phyloP scores from a whole-genome alignment of 2,888 invertebrate species.

The Nomada ruficornis region DNA sequence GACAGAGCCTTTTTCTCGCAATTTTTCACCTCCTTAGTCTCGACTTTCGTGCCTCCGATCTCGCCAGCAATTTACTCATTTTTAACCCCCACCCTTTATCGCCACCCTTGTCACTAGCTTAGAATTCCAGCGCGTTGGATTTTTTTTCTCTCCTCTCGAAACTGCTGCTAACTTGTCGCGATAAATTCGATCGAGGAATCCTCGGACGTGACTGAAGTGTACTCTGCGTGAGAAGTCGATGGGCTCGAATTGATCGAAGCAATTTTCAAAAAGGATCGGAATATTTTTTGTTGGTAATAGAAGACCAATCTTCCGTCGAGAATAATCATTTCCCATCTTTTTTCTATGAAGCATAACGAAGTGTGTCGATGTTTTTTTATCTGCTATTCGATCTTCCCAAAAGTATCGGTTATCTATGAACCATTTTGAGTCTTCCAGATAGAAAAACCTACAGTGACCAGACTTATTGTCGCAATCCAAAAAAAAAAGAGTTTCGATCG shows the following conservation, averaged over 20 bases:
- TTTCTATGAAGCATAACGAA: no score
- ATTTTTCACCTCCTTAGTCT: conserved; percentile 73
- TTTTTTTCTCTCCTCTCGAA: background rate
- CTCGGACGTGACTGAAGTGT: background rate
- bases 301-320: no score
- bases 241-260: background rate
- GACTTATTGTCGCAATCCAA: no score
- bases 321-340: no score
- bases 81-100: conserved; percentile 48
- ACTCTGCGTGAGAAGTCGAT: background rate
- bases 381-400: no score
- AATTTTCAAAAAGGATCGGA: background rate
- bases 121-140: background rate
- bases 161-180: conserved; percentile 15
- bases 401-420: no score
- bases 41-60: conserved; percentile 65
- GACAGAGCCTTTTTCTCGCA: conserved; percentile 71
- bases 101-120: background rate
- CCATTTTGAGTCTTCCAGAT: no score
- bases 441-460: no score
- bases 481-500: no score
- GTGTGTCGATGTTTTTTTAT: no score
- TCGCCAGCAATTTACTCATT: conserved; percentile 70
- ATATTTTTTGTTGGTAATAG: no score
- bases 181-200: background rate